Evolutionary conservation across 2,113 vertebrate species (phyloP), one percentile per base, ranked within the genome.

Genomic region (Terrapene triunguis): DNA sequence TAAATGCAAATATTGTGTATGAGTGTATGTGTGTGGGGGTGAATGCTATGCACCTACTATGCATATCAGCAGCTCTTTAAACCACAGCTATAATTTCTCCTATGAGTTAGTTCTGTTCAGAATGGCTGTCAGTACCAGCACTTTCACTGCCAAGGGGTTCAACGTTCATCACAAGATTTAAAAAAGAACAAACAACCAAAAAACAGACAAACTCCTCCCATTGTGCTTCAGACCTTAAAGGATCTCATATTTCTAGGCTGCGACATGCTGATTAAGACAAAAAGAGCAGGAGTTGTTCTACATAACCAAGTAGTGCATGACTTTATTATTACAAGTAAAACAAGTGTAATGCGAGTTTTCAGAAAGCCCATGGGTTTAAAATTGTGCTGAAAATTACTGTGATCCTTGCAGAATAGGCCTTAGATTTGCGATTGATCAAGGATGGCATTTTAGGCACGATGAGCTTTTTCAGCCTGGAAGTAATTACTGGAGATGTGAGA

Each of bases 361-460:
- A 79, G 87, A 97, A 94, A 95, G 32, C 79, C 76, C 74, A 8
- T 80, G 87, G 32, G 32, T 92, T 94, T 87, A 95, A 97, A 97
- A 90, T 57, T 69, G 25, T 93, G 90, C 89, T 96, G 85, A 94
- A 87, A 92, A 48, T 94, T 95, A 65, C 76, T 0, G 17, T 48
- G 85, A 92, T 85, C 74, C 92, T 96, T 89, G 84, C 79, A 96
- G 89, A 98, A 92, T 78, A 74, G 55, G 24, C 69, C 47, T 92
- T 87, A 95, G 93, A 86, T 97, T 91, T 93, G 57, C 81, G 84
- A n/a, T 87, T 95, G 65, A 95, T 95, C 84, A 96, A 72, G 90
- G 65, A 76, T 95, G 92, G 79, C 59, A 86, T 88, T 97, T 72
- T 81, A 94, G 94, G 88, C 97, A 93, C 17, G 90, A 84, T 2